Conservation (phyloP, 2,888 invertebrate species). For the Drosophila subsilvestris region DNA sequence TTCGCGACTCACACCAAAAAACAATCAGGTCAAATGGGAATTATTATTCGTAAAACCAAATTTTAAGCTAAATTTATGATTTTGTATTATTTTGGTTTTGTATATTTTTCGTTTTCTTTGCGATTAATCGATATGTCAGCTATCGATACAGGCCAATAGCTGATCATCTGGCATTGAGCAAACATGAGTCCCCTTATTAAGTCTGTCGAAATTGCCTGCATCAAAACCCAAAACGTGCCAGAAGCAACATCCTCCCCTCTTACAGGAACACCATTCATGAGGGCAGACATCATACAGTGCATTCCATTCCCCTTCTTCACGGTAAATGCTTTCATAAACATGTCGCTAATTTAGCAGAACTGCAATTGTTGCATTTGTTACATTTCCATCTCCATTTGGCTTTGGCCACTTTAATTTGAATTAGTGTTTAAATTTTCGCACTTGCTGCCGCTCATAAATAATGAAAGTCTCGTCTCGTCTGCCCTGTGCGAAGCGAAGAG, state of each 20-base stretch:
- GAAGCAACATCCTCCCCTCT: neutral
- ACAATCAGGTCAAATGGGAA: too few relatives aligned
- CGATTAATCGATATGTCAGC: too few relatives aligned
- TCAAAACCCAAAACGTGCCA: neutral
- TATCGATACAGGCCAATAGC: too few relatives aligned
- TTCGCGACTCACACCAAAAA: too few relatives aligned
- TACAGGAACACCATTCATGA: neutral
- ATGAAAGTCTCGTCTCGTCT: conserved; percentile 7
- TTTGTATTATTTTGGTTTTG: too few relatives aligned
- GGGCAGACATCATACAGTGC: conserved; percentile 11
- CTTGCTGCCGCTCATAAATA: conserved; percentile 43
- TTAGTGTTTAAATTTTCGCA: conserved; percentile 39
- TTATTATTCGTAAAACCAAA: too few relatives aligned
- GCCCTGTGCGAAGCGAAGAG: neutral
- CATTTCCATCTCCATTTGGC: neutral
- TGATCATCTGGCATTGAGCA: too few relatives aligned
- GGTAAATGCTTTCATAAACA: conserved; percentile 23
- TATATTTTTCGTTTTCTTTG: too few relatives aligned
- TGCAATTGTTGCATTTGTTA: conserved; percentile 43
- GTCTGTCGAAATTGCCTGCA: too few relatives aligned
- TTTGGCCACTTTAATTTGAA: conserved; percentile 43
- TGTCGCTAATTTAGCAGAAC: conserved; percentile 65
- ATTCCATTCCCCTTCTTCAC: conserved; percentile 25
- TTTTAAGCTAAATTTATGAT: too few relatives aligned
- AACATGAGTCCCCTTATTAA: too few relatives aligned